These are phyloP conservation scores for Agriopis aurantiaria DNA, from an alignment of 2,888 invertebrate genomes.

Conservation along the genomic window DNA sequence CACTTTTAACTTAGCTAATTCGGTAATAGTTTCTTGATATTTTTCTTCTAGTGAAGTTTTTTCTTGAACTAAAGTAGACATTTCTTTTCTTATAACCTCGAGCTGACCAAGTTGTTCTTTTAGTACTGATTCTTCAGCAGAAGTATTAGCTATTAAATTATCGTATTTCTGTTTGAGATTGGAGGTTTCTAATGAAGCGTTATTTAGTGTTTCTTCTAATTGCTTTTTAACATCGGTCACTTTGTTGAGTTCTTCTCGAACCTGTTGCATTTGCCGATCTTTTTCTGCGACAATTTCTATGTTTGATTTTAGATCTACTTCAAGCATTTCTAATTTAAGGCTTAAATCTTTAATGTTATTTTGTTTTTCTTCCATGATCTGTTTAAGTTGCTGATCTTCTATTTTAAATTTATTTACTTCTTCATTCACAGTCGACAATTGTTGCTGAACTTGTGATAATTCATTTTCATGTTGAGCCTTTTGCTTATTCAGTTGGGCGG, in stretches of 20 bases:
- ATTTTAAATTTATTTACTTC: slow-evolving; percentile 65
- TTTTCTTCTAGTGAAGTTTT: slow-evolving; percentile 69
- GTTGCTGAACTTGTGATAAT: slow-evolving; percentile 66
- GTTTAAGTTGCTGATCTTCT: slow-evolving; percentile 64
- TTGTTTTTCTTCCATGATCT: slow-evolving; percentile 72
- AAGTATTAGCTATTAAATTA: slow-evolving; percentile 72
- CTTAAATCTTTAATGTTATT: slow-evolving; percentile 72
- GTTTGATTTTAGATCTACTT: slow-evolving; percentile 80
- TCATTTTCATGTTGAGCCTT: slow-evolving; percentile 75
- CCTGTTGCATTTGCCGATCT: slow-evolving; percentile 76
- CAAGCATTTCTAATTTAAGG: slow-evolving; percentile 77
- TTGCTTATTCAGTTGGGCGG: slow-evolving; percentile 76
- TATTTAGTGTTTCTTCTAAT: slow-evolving; percentile 80
- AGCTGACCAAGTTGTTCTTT: slow-evolving; percentile 74
- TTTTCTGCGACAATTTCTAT: slow-evolving; percentile 78
- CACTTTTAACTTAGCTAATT: slow-evolving; percentile 63
- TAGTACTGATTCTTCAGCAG: slow-evolving; percentile 74
- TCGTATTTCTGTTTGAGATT: slow-evolving; percentile 78
- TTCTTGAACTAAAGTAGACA: slow-evolving; percentile 66
- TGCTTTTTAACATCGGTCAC: slow-evolving; percentile 74
- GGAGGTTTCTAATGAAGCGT: slow-evolving; percentile 66
- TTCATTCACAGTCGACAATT: slow-evolving; percentile 61
- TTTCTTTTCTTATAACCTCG: slow-evolving; percentile 70
- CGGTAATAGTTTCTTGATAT: slow-evolving; percentile 59
- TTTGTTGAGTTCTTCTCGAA: slow-evolving; percentile 73